These are phyloP conservation scores for Ridgeia piscesae DNA, from an alignment of 1,140 invertebrate genomes.

Conservation along the genomic window DNA sequence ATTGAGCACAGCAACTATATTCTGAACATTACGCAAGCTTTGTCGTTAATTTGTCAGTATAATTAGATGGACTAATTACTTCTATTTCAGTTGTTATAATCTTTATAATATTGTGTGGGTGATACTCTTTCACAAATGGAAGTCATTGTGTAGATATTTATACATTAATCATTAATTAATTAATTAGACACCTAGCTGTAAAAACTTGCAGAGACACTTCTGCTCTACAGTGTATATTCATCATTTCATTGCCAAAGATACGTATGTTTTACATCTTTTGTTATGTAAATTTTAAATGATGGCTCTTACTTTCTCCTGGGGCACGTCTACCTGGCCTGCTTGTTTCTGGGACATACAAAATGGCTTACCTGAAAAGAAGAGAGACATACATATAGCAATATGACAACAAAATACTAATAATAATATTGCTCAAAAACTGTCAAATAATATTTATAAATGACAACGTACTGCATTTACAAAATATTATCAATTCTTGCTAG, in stretches of 20 bases:
- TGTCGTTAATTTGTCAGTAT: too few relatives aligned
- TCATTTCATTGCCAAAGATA: not conserved
- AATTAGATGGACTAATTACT: too few relatives aligned
- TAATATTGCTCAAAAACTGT: not conserved
- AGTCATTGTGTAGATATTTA: not conserved
- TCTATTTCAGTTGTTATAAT: too few relatives aligned
- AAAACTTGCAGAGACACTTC: not conserved
- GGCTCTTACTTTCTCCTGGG: not conserved
- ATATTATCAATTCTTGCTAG: not conserved
- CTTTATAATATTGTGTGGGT: too few relatives aligned
- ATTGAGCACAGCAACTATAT: too few relatives aligned
- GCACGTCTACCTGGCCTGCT: not conserved
- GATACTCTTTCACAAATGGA: too few relatives aligned
- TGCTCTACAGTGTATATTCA: not conserved
- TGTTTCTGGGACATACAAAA: not conserved
- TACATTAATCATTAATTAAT: not conserved
- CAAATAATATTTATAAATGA: not conserved
- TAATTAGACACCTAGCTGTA: not conserved
- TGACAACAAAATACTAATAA: not conserved
- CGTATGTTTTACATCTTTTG: not conserved
- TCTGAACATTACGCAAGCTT: too few relatives aligned
- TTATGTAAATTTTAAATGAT: not conserved
- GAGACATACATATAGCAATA: not conserved
- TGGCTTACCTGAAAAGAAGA: not conserved
- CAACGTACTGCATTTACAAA: not conserved